Evolutionary conservation across 2,113 vertebrate species (phyloP).

Genomic region (Pterophyllum scalare): DNA sequence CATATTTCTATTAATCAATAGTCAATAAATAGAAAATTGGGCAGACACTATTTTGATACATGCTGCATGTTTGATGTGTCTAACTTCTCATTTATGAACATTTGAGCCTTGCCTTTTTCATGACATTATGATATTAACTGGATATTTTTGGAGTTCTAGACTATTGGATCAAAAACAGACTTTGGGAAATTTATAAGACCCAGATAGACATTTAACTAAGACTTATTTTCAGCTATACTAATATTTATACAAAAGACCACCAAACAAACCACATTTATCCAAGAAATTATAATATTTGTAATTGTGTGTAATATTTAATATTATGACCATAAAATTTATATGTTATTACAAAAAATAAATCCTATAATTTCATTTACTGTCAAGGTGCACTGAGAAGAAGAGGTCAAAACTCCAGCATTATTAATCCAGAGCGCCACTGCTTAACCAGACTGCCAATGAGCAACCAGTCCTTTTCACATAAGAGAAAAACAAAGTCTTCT

Average conservation of each 20-base stretch:
- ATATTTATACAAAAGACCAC: too few relatives aligned
- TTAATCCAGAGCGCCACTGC: too few relatives aligned
- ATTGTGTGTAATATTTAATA: not conserved
- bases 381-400: not conserved
- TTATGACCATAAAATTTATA: not conserved
- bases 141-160: not conserved
- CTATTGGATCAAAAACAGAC: accelerated
- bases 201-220: not conserved
- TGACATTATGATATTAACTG: too few relatives aligned
- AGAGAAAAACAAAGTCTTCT: not conserved
- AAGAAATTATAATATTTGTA: not conserved
- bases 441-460: too few relatives aligned
- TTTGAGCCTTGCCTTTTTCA: too few relatives aligned
- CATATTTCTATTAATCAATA: not conserved
- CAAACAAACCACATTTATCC: accelerated
- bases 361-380: not conserved
- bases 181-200: not conserved
- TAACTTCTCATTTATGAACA: too few relatives aligned
- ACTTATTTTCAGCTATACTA: too few relatives aligned
- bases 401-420: not conserved
- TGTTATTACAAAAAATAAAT: not conserved
- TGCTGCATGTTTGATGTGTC: not conserved
- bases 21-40: not conserved
- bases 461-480: too few relatives aligned
- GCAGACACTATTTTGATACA: not conserved